phyloP scores from a whole-genome alignment of 1,140 invertebrate genomes.

The Aphelenchoides fujianensis region DNA sequence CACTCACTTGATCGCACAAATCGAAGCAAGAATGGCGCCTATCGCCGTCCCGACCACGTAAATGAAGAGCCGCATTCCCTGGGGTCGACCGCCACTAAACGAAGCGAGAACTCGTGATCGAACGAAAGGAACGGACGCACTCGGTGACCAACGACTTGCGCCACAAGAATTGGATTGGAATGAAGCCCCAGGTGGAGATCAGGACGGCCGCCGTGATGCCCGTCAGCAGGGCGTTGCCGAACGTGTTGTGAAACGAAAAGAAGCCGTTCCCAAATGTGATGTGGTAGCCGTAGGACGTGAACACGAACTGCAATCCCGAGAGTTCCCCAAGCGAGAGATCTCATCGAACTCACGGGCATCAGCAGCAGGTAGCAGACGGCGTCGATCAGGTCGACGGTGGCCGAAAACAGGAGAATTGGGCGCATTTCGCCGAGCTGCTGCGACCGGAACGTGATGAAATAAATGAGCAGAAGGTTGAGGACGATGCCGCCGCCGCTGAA shows the following conservation, averaged over 20 bases:
- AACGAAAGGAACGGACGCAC: no score
- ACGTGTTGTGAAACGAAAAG: background rate
- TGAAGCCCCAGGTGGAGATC: slow-evolving; percentile 7
- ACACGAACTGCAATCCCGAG: background rate
- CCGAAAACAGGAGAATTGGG: background rate
- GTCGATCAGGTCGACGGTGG: slow-evolving; percentile 6
- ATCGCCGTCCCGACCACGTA: background rate
- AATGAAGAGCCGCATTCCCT: background rate
- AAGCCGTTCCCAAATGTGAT: slow-evolving; percentile 13
- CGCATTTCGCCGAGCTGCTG: slow-evolving; percentile 2
- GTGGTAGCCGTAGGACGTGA: slow-evolving; percentile 7
- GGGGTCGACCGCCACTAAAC: background rate
- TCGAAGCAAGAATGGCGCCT: background rate
- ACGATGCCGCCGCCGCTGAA: background rate
- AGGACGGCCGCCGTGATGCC: slow-evolving; percentile 2
- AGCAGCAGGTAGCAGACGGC: slow-evolving; percentile 9
- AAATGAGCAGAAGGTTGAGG: slow-evolving; percentile 1
- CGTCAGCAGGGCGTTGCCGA: slow-evolving; percentile 5
- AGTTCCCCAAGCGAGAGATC: background rate
- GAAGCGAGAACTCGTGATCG: no score
- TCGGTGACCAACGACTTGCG: slow-evolving; percentile 5
- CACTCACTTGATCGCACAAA: background rate
- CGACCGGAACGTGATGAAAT: background rate
- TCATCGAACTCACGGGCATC: slow-evolving; percentile 16
- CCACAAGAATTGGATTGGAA: slow-evolving; percentile 12